Conservation (phyloP, 1,140 invertebrate genomes). For the Trialeurodes vaporariorum region DNA sequence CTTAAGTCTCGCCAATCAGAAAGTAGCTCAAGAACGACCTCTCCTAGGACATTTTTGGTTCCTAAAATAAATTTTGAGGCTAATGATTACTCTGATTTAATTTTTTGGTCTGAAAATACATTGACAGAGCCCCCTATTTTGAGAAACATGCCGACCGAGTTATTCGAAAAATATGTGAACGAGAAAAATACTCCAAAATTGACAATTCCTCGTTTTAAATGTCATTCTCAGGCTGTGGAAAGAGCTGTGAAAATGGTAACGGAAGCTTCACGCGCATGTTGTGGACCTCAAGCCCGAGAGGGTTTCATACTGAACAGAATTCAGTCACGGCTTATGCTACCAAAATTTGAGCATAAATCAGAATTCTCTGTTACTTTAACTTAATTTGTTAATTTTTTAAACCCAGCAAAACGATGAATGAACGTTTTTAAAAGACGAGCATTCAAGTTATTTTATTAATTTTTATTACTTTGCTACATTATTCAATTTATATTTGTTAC, state of each 20-base stretch:
- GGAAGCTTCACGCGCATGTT: constrained; percentile 20
- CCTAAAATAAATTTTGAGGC: constrained; percentile 22
- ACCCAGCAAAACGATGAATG: too few species aligned
- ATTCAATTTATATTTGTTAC: too few species aligned
- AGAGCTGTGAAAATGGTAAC: constrained; percentile 27
- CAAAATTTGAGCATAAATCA: constrained; percentile 1
- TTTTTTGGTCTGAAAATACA: constrained; percentile 5
- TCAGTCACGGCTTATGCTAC: background rate
- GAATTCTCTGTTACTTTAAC: too few species aligned
- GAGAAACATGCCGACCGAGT: constrained; percentile 15
- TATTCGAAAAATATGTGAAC: constrained; percentile 20
- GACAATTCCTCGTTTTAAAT: constrained; percentile 14
- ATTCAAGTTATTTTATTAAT: too few species aligned
- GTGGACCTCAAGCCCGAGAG: constrained; percentile 20
- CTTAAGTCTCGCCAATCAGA: too few species aligned
- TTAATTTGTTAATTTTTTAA: too few species aligned
- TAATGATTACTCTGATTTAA: constrained; percentile 20
- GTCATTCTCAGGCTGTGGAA: constrained; percentile 29
- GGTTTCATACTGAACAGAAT: constrained; percentile 16
- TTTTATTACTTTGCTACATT: too few species aligned
- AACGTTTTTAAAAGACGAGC: too few species aligned
- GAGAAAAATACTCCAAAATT: constrained; percentile 2
- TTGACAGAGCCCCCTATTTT: constrained; percentile 18
- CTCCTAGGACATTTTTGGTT: too few species aligned
- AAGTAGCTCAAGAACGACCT: too few species aligned